A percentile compares a stretch with the other conserved stretches of the same genome.
Conservation (phyloP, 2,888 invertebrate genomes). For the Phasia obesa region DNA sequence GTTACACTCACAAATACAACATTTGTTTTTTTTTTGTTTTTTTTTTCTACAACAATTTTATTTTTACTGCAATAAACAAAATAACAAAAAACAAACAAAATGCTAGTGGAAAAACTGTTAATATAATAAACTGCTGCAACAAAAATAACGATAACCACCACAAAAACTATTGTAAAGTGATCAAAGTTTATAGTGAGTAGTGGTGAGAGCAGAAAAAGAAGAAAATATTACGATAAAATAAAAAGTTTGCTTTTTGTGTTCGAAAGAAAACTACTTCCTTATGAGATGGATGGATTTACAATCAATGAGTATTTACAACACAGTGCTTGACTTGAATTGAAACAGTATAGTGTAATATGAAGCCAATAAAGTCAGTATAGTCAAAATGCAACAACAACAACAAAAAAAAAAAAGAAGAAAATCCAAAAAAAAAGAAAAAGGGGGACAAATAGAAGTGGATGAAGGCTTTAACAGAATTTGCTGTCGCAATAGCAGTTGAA, state of each 20-base stretch:
- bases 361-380: conserved; percentile 56
- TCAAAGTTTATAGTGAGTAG: conserved; percentile 50
- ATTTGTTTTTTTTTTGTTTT: conserved; percentile 24
- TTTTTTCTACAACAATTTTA: conserved; percentile 15
- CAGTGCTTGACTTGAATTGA: conserved; percentile 28
- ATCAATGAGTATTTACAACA: conserved; percentile 54
- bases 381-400: conserved; percentile 43
- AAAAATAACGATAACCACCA: conserved; percentile 23
- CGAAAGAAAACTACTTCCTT: conserved; percentile 64
- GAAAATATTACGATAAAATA: not conserved
- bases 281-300: conserved; percentile 66
- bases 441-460: conserved; percentile 13
- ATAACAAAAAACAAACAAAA: conserved; percentile 9
- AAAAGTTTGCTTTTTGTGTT: conserved; percentile 14
- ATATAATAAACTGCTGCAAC: conserved; percentile 59
- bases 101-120: conserved; percentile 63
- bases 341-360: conserved; percentile 39
- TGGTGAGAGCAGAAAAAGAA: not conserved
- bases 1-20: conserved; percentile 30
- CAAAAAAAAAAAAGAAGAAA: conserved; percentile 23
- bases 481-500: conserved; percentile 22
- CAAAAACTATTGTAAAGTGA: conserved; percentile 52
- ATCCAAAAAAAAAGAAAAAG: not conserved
- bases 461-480: conserved; percentile 32
- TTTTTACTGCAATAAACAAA: conserved; percentile 27